Evolutionary conservation across 2,797 vertebrate species (phyloP).

Genomic region (Gallinago solitaria): DNA sequence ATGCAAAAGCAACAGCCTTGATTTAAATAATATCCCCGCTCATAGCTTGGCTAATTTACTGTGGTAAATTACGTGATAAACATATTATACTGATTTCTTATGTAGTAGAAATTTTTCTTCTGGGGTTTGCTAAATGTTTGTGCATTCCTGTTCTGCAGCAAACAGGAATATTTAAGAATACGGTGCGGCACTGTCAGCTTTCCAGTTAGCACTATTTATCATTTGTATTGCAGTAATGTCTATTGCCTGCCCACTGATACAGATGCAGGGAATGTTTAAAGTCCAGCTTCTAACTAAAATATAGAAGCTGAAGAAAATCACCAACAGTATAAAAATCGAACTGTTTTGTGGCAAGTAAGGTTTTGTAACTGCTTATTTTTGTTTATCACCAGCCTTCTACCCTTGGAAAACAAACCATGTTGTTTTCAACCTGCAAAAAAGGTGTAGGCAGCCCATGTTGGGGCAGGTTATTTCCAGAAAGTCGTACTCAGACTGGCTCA

Average conservation of each 20-base stretch:
- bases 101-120: not conserved
- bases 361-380: not conserved
- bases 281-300: not conserved
- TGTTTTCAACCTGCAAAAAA: not conserved
- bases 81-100: constrained; percentile 7
- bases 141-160: not conserved
- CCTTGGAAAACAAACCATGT: not conserved
- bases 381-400: not conserved
- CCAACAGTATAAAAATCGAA: not conserved
- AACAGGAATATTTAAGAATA: not conserved
- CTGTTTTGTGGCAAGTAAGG: not conserved
- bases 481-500: accelerated
- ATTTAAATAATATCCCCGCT: not conserved
- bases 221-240: not conserved
- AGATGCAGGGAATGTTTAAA: not conserved
- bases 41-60: constrained; percentile 18
- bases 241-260: not conserved
- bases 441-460: not conserved
- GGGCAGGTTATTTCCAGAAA: not conserved
- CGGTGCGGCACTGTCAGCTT: not conserved
- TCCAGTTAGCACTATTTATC: not conserved
- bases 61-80: not conserved
- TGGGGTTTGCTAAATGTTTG: not conserved
- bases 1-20: not conserved
- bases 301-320: not conserved